phyloP scores from a whole-genome alignment of 2,888 invertebrate species.

The Tiliacea citrago region DNA sequence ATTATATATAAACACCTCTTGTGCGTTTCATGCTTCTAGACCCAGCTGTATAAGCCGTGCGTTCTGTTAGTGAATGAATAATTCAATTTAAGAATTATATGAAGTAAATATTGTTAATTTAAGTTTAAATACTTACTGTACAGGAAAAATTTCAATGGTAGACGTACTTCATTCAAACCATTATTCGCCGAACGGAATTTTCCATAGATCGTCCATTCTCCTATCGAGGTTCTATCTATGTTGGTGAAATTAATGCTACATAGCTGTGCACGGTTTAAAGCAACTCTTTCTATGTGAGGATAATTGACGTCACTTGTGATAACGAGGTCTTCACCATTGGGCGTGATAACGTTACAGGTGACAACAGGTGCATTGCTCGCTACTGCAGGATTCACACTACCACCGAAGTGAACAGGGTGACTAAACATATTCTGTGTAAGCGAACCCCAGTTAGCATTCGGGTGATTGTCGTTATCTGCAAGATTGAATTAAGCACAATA shows the following conservation, averaged over 20 bases:
- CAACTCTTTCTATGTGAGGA: constrained; percentile 68
- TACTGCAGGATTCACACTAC: constrained; percentile 66
- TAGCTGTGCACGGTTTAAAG: constrained; percentile 14
- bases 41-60: too few species aligned
- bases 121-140: constrained; percentile 70
- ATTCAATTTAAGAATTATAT: too few species aligned
- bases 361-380: constrained; percentile 48
- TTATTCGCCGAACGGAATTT: constrained; percentile 51
- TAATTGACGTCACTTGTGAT: constrained; percentile 64
- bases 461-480: constrained; percentile 62
- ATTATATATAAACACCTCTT: not conserved
- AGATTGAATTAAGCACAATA: constrained; percentile 26
- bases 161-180: constrained; percentile 63
- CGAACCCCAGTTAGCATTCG: constrained; percentile 54
- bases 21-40: too few species aligned
- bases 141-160: constrained; percentile 69
- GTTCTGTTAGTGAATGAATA: too few species aligned
- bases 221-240: constrained; percentile 65
- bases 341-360: constrained; percentile 75
- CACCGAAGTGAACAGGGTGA: constrained; percentile 71
- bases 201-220: constrained; percentile 73
- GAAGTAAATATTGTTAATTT: too few species aligned
- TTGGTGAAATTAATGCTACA: constrained; percentile 72
- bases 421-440: constrained; percentile 36
- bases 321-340: constrained; percentile 71